Conservation (phyloP, 2,113 vertebrate genomes). For the Uropsilus gracilis region DNA sequence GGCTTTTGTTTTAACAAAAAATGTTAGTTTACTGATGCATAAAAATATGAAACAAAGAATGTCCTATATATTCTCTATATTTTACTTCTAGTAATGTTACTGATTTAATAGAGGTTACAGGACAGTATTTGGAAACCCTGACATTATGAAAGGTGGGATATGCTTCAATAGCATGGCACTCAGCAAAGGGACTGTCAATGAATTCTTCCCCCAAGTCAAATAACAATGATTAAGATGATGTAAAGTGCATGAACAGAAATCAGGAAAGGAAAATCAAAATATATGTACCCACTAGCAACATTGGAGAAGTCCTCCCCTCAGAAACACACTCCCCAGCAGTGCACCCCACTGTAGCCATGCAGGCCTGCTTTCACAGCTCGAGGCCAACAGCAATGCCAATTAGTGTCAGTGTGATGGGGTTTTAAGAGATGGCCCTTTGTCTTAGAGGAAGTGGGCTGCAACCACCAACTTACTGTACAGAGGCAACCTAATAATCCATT, state of each 20-base stretch:
- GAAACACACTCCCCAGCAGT: not conserved
- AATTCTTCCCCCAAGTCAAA: not conserved
- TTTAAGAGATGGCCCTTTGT: slow-evolving; percentile 65
- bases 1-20: slow-evolving; percentile 49
- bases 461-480: slow-evolving; percentile 76
- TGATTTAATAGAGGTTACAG: not conserved
- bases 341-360: not conserved
- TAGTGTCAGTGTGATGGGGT: slow-evolving; percentile 73
- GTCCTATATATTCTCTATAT: not conserved
- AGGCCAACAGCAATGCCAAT: slow-evolving; percentile 62
- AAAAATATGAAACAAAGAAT: not conserved
- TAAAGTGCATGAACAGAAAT: not conserved
- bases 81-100: slow-evolving; percentile 21
- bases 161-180: not conserved
- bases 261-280: not conserved
- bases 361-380: not conserved
- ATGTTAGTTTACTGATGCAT: not conserved
- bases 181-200: not conserved
- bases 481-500: slow-evolving; percentile 78
- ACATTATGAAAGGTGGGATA: not conserved
- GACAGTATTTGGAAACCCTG: not conserved
- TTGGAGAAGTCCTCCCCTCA: not conserved
- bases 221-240: not conserved
- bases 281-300: not conserved
- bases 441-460: slow-evolving; percentile 77